Base-by-base conservation (phyloP, 2,888 invertebrate genomes). In the Mamestra brassicae region DNA sequence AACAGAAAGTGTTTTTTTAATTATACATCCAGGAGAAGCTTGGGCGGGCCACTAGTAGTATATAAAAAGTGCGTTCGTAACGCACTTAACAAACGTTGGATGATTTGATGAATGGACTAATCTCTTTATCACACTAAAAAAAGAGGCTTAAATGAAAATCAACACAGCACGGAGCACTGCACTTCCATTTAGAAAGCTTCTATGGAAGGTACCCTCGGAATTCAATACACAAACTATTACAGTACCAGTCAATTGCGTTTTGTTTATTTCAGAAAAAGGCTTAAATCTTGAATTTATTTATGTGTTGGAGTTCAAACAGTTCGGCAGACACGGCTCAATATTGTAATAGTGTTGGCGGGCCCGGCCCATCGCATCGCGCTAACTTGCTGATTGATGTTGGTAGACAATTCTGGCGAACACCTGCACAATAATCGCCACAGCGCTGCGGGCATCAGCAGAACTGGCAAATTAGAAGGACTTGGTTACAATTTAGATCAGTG, bases 271-370 rank as follows among this genome's bases (percentile, higher is more conserved):
- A 50, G 36, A 45, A 50, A 61, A 61, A 55, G 5, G 15, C 11
- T n/a, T 50, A 66, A 45, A 45, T 11, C 47, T 34, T 36, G 5
- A 54, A 52, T 76, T 65, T 17, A 34, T 76, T 68, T 76, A 65
- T 38, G 26, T 55, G 47, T 15, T 11, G 13, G 10, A 7, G n/a
- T 7, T 26, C 36, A 47, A 67, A 38, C 38, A 66, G 52, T 47
- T 13, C 1, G 7, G 11, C n/a, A 10, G n/a, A 38, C 15, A 34
- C 10, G 17, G 36, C 26, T 38, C 38, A 15, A 15, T 57, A 15
- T 50, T 34, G 11, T 34, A 11, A 17, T 34, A 34, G 13, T 15
- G 55, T 15, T 6, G 3, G 38, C 6, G 42, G 13, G 8, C 13
- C 15, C 11, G 15, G 8, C 15, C 17, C 17, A 3, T 36, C 3